Conservation (phyloP, 2,797 vertebrate genomes). For the Phoebastria nigripes region DNA sequence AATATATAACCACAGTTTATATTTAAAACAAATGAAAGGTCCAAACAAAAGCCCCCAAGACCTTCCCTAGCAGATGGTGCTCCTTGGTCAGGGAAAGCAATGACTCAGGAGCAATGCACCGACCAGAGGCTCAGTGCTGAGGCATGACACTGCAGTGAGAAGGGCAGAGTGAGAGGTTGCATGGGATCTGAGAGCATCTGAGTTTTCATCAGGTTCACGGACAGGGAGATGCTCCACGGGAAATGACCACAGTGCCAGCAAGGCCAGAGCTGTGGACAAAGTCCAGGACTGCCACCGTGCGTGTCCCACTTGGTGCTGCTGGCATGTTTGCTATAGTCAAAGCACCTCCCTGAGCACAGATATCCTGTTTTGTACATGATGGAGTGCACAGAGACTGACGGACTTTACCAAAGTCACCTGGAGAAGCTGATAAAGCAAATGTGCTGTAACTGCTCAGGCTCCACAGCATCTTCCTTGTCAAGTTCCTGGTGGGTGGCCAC, state of each 20-base stretch:
- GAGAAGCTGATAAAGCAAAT: background rate
- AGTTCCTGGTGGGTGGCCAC: background rate
- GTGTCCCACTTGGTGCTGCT: background rate
- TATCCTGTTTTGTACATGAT: background rate
- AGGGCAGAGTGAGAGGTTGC: background rate
- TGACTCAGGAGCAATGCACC: background rate
- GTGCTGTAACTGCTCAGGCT: background rate
- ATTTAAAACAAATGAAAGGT: background rate
- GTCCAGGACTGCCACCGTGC: background rate
- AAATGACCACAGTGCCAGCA: background rate
- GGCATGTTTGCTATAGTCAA: rapidly evolving
- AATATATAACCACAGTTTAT: background rate
- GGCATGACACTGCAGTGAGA: background rate
- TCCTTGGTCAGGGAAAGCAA: background rate
- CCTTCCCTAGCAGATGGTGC: background rate
- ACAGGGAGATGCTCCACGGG: background rate
- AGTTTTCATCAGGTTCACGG: background rate
- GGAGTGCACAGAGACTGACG: background rate
- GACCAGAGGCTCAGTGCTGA: background rate
- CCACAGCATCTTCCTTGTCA: background rate
- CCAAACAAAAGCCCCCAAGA: background rate
- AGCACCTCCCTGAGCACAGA: background rate
- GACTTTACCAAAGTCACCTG: background rate
- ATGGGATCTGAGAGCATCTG: background rate
- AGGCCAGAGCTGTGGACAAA: background rate